phyloP scores from a whole-genome alignment of 2,113 vertebrate genomes.

The Semicossyphus pulcher region DNA sequence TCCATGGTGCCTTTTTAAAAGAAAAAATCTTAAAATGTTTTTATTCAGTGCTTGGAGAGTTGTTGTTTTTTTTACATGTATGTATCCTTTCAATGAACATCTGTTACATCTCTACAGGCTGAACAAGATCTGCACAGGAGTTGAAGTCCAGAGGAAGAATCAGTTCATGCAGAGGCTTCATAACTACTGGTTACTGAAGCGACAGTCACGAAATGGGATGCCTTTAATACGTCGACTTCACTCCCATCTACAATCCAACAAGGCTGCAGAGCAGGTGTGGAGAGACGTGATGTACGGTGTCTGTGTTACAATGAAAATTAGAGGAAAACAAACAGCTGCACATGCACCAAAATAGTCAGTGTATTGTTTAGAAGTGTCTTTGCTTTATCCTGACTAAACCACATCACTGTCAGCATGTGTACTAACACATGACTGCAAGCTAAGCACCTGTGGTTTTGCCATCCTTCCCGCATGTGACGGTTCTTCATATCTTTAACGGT shows the following conservation, averaged over 20 bases:
- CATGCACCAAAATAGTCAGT: background rate
- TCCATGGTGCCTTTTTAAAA: too few relatives aligned
- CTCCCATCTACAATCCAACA: constrained; percentile 92
- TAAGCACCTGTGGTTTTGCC: background rate
- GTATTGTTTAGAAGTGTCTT: background rate
- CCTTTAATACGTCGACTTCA: constrained; percentile 96
- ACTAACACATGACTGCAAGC: background rate
- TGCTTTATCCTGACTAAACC: background rate
- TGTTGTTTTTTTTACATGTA: background rate
- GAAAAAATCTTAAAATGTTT: background rate
- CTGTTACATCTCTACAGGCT: constrained; percentile 83
- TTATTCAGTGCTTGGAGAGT: background rate
- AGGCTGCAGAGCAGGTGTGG: constrained; percentile 86
- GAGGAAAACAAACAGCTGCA: too few relatives aligned
- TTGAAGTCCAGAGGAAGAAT: constrained; percentile 95
- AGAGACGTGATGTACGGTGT: background rate
- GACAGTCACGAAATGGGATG: constrained; percentile 95
- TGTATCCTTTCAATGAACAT: background rate
- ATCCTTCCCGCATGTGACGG: background rate
- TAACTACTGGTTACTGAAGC: constrained; percentile 97
- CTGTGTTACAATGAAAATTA: background rate
- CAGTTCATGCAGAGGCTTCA: constrained; percentile 99
- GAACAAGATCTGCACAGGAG: constrained; percentile 96
- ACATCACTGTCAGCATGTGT: background rate
- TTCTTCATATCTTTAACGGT: too few relatives aligned